These are phyloP conservation scores for Cryptus armator DNA, from an alignment of 2,888 invertebrate species.

Conservation along the genomic window DNA sequence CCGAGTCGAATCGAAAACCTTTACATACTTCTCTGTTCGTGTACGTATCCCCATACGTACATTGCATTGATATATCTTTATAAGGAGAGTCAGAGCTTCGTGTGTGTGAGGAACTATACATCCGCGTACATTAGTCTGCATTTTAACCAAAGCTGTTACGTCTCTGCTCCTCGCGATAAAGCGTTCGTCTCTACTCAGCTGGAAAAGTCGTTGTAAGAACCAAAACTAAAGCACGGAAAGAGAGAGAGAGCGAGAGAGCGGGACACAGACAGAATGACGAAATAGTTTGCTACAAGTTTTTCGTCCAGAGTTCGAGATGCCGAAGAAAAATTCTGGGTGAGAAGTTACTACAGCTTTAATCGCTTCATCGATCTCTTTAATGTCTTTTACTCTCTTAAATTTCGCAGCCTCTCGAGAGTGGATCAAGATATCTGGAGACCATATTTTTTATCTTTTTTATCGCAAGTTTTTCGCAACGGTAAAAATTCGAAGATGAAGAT, in stretches of 20 bases:
- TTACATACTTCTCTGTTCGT: slow-evolving; percentile 8
- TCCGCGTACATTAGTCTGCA: slow-evolving; percentile 27
- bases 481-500: neutral
- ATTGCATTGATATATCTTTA: neutral
- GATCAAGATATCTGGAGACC: too few species aligned
- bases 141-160: slow-evolving; percentile 23
- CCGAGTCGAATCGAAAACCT: neutral
- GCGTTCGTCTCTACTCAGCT: neutral
- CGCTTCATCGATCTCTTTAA: slow-evolving; percentile 43
- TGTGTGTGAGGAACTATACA: neutral
- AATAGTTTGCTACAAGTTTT: slow-evolving; percentile 32
- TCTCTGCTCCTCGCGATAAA: slow-evolving; percentile 5
- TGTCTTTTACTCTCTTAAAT: neutral
- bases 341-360: slow-evolving; percentile 31
- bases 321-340: slow-evolving; percentile 28
- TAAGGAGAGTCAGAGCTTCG: neutral
- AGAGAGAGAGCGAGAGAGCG: neutral
- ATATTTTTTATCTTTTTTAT: too few species aligned
- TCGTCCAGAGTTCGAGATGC: slow-evolving; percentile 6
- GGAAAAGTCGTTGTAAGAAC: slow-evolving; percentile 18
- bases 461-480: neutral
- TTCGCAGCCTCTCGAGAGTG: slow-evolving; percentile 7
- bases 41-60: neutral
- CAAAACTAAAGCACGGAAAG: neutral
- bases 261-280: neutral